A percentile compares a stretch with the other conserved stretches of the same genome.
Evolutionary conservation across 2,113 vertebrate genomes (phyloP).

Genomic region (Muntiacus reevesi): DNA sequence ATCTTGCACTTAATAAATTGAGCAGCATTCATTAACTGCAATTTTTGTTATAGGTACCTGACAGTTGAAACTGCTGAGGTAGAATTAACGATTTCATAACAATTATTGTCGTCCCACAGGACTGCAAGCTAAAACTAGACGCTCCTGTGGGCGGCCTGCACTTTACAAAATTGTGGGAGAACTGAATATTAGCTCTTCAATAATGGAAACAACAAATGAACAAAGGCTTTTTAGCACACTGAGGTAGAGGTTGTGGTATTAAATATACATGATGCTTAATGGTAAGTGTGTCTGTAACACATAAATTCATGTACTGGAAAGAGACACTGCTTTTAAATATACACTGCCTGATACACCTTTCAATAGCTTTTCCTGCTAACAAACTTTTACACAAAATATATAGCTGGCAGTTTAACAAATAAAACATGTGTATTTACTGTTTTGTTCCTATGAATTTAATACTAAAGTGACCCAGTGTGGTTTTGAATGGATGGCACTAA

Average conservation of each 20-base stretch:
- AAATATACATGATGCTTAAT: conserved; percentile 67
- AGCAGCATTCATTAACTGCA: conserved; percentile 65
- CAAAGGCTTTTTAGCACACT: conserved; percentile 44
- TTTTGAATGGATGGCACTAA: conserved; percentile 48
- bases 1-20: conserved; percentile 63
- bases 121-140: conserved; percentile 36
- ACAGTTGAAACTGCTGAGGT: conserved; percentile 67
- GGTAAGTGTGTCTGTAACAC: conserved; percentile 47
- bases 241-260: conserved; percentile 23
- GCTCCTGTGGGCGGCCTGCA: conserved; percentile 25
- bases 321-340: conserved; percentile 16
- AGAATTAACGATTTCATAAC: conserved; percentile 67
- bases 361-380: conserved; percentile 23
- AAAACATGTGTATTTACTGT: conserved; percentile 50
- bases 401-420: conserved; percentile 47
- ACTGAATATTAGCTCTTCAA: background rate
- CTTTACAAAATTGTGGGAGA: conserved; percentile 30
- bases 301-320: conserved; percentile 37
- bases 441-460: conserved; percentile 44
- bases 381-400: conserved; percentile 36
- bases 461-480: conserved; percentile 29
- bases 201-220: conserved; percentile 55
- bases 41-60: conserved; percentile 64
- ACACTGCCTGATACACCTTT: background rate
- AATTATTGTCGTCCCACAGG: background rate